Conservation (phyloP, 2,797 vertebrate genomes). For the Xenentodon cancila region DNA sequence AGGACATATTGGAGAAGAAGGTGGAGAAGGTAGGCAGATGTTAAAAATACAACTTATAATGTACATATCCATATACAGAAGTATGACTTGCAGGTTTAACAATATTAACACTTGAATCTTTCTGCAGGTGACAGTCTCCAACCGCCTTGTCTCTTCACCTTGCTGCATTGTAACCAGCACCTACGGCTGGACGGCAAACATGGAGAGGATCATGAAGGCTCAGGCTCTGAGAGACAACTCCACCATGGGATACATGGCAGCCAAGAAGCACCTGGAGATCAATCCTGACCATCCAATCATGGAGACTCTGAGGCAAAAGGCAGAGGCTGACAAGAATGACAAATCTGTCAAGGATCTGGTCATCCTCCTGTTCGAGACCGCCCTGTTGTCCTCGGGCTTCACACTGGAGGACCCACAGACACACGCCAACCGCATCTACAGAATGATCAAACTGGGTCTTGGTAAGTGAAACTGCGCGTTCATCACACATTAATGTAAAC, state of each 20-base stretch:
- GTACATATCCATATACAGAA: too few relatives aligned
- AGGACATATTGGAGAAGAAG: conserved; percentile 95
- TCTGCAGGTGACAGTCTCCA: conserved; percentile 86
- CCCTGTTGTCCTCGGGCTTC: conserved; percentile 93
- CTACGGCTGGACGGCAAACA: conserved; percentile 95
- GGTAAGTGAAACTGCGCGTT: conserved; percentile 71
- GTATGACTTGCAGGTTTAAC: too few relatives aligned
- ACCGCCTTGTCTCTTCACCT: conserved; percentile 91
- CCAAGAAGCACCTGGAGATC: conserved; percentile 96
- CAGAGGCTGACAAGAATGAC: conserved; percentile 96
- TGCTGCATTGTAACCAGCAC: conserved; percentile 96
- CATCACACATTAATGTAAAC: conserved; percentile 25
- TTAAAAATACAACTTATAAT: too few relatives aligned
- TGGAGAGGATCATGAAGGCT: conserved; percentile 99
- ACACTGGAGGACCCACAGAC: conserved; percentile 95
- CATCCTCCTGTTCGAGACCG: conserved; percentile 92
- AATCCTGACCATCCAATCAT: conserved; percentile 94
- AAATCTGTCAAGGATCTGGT: conserved; percentile 98
- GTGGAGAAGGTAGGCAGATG: conserved; percentile 88
- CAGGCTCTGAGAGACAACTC: conserved; percentile 95
- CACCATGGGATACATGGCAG: conserved; percentile 98
- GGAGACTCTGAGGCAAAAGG: conserved; percentile 92
- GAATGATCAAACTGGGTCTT: conserved; percentile 97
- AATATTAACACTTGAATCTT: conserved; percentile 1
- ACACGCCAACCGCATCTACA: conserved; percentile 95